A percentile compares a stretch with the other conserved stretches of the same genome.
Conservation (phyloP, 92 coral and sea anemone genomes). For the Parazoanthus swiftii region DNA sequence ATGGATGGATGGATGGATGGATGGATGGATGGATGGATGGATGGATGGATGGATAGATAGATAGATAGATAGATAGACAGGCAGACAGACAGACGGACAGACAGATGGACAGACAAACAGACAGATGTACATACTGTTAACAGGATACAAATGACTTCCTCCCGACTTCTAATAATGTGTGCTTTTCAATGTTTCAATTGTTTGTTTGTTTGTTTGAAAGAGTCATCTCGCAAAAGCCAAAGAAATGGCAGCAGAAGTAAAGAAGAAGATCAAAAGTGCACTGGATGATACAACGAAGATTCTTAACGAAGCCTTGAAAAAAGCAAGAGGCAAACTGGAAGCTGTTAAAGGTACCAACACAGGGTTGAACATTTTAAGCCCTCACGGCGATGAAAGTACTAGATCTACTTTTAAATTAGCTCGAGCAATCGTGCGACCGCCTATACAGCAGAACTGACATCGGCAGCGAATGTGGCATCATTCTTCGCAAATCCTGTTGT, state of each 20-base stretch:
- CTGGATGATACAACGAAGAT: slow-evolving; percentile 52
- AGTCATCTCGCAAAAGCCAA: slow-evolving; percentile 53
- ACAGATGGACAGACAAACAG: not conserved
- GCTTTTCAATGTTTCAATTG: not conserved
- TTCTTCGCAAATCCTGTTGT: no score
- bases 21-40: no score
- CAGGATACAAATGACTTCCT: slow-evolving; percentile 14
- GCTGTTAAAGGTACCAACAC: slow-evolving; percentile 56
- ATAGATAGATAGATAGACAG: no score
- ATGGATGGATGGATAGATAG: no score
- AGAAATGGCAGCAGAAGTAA: slow-evolving; percentile 54
- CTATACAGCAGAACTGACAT: not conserved
- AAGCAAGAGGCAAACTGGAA: slow-evolving; percentile 54
- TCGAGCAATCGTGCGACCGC: not conserved
- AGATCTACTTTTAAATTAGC: not conserved
- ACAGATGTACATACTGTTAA: no score
- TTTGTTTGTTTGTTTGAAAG: slow-evolving; percentile 27
- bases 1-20: no score
- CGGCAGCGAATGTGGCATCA: not conserved
- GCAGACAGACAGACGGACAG: no score
- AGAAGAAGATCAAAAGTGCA: slow-evolving; percentile 44
- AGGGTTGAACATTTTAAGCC: no score
- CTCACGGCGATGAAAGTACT: no score
- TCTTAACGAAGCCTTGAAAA: slow-evolving; percentile 50
- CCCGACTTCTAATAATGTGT: not conserved